A percentile compares a stretch with the other conserved stretches of the same genome.
Evolutionary conservation across 1,140 invertebrate genomes (phyloP).

Genomic region (Aphelinus atriplicis): DNA sequence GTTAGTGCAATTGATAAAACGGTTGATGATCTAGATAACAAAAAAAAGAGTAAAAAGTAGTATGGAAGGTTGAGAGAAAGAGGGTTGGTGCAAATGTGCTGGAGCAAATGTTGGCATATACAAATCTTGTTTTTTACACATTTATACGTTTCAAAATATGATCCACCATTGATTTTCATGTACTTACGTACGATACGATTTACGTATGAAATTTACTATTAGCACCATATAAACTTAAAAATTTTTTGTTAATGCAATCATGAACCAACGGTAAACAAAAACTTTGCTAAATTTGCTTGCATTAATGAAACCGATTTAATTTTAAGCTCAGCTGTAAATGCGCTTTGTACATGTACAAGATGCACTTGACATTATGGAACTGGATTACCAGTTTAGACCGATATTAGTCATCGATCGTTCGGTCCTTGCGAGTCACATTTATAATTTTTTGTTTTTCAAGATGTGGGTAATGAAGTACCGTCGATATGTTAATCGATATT

Average conservation of each 20-base stretch:
- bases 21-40: constrained; percentile 11
- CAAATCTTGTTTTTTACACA: background rate
- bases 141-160: background rate
- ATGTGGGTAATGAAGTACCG: constrained; percentile 48
- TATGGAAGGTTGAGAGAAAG: constrained; percentile 7
- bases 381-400: background rate
- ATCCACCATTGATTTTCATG: background rate
- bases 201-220: background rate
- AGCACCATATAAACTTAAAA: background rate
- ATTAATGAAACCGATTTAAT: background rate
- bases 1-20: constrained; percentile 29
- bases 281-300: background rate
- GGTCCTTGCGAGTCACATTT: constrained; percentile 35
- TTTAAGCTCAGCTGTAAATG: background rate
- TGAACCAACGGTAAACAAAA: background rate
- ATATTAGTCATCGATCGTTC: constrained; percentile 27
- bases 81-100: constrained; percentile 3
- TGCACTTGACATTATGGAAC: background rate
- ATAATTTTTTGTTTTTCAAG: constrained; percentile 40
- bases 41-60: constrained; percentile 6
- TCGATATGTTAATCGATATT: constrained; percentile 51
- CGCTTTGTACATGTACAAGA: constrained; percentile 6
- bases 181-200: background rate
- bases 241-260: background rate
- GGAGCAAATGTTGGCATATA: constrained; percentile 11